Percentiles rank a stretch among this genome's conserved stretches.
Evolutionary conservation across 2,888 invertebrate genomes (phyloP).

Genomic region (Plebejus anna): DNA sequence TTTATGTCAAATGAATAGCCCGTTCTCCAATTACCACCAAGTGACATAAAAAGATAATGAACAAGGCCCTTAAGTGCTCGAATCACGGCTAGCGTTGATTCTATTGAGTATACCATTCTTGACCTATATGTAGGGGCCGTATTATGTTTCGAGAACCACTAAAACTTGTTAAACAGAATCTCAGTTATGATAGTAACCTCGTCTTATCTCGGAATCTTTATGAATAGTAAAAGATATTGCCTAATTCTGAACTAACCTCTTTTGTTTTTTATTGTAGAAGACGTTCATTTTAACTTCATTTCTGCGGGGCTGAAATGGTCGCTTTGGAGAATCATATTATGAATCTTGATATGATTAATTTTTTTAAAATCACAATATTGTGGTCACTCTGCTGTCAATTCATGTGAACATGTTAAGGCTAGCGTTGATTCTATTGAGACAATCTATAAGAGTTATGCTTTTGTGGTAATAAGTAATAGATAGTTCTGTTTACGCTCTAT

Average conservation of each 20-base stretch:
- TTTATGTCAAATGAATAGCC: slow-evolving; percentile 24
- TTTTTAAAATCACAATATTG: no score
- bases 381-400: no score
- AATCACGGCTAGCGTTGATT: slow-evolving; percentile 28
- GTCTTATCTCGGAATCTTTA: background rate
- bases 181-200: slow-evolving; percentile 17
- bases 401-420: no score
- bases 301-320: no score
- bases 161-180: slow-evolving; percentile 32
- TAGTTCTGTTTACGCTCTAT: background rate
- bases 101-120: slow-evolving; percentile 41
- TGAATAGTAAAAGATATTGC: slow-evolving; percentile 2
- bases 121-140: slow-evolving; percentile 49
- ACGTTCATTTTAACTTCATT: background rate
- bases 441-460: background rate
- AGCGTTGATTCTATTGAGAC: background rate
- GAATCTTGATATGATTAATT: no score
- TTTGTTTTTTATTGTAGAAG: background rate
- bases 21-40: slow-evolving; percentile 19
- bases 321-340: no score
- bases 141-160: slow-evolving; percentile 37
- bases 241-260: background rate
- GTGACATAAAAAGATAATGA: slow-evolving; percentile 28
- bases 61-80: slow-evolving; percentile 24
- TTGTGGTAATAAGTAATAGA: no score